Percentiles rank a stretch among this genome's conserved stretches.
These are phyloP conservation scores for Phrynosoma blainvillii DNA, from an alignment of 2,113 vertebrate species.

Conservation along the genomic window DNA sequence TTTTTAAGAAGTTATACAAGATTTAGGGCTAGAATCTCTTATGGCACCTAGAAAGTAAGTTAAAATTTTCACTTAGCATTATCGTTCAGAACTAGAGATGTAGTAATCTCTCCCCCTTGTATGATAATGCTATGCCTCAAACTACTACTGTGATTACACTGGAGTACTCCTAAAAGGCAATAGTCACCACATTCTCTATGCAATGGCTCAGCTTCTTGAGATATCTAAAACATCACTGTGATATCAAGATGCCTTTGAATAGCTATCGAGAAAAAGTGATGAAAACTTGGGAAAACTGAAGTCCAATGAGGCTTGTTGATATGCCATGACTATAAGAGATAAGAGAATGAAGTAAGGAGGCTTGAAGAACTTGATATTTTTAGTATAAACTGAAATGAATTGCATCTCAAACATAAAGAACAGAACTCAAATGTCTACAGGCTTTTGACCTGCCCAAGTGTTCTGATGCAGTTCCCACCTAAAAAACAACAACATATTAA, in stretches of 20 bases:
- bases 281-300: background rate
- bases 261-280: background rate
- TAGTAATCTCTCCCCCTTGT: background rate
- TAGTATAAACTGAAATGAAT: background rate
- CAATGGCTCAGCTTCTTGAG: background rate
- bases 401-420: background rate
- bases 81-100: background rate
- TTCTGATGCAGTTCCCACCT: background rate
- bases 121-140: background rate
- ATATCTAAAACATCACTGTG: background rate
- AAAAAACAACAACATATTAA: no score
- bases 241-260: background rate
- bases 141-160: background rate
- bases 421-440: background rate
- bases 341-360: background rate
- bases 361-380: background rate
- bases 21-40: background rate
- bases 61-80: background rate
- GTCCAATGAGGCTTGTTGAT: background rate
- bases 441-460: background rate
- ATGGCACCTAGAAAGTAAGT: constrained; percentile 10
- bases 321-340: background rate
- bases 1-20: constrained; percentile 4
- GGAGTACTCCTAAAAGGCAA: background rate
- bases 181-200: background rate